Evolutionary conservation across 37 sponge, comb jelly and placozoan species (phyloP).

Genomic region (Bolinopsis microptera): DNA sequence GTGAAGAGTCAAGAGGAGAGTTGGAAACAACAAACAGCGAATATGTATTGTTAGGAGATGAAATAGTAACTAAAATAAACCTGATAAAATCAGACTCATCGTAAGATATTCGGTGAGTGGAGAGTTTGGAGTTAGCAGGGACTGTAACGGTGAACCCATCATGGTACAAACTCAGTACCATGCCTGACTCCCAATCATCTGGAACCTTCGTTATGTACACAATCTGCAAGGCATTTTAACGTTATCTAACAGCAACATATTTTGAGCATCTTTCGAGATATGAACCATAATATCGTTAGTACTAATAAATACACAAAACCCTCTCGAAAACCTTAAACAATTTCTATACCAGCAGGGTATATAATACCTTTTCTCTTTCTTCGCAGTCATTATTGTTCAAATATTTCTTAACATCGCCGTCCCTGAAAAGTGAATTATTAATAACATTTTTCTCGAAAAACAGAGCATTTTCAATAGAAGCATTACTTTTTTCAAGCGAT

Average conservation of each 20-base stretch:
- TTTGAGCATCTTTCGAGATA: too few relatives aligned
- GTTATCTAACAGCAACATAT: too few relatives aligned
- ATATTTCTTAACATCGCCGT: conserved; percentile 17
- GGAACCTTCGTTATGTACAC: background rate
- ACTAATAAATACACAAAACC: too few relatives aligned
- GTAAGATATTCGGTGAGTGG: background rate
- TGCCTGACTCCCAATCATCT: conserved; percentile 1
- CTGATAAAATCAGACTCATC: conserved; percentile 35
- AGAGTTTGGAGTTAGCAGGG: conserved; percentile 7
- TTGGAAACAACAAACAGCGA: too few relatives aligned
- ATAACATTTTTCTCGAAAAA: background rate
- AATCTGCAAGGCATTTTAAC: background rate
- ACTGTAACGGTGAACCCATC: background rate
- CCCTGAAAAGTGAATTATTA: background rate
- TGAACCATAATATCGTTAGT: too few relatives aligned
- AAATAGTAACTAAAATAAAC: too few relatives aligned
- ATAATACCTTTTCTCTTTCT: background rate
- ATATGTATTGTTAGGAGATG: too few relatives aligned
- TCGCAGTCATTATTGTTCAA: background rate
- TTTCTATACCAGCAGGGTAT: too few relatives aligned
- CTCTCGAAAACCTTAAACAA: too few relatives aligned
- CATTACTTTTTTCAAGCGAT: background rate
- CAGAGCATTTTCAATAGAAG: background rate
- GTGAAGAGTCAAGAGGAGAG: too few relatives aligned
- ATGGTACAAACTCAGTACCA: conserved; percentile 1